Conservation (phyloP, 2,888 invertebrate genomes). For the Bombylius major region DNA sequence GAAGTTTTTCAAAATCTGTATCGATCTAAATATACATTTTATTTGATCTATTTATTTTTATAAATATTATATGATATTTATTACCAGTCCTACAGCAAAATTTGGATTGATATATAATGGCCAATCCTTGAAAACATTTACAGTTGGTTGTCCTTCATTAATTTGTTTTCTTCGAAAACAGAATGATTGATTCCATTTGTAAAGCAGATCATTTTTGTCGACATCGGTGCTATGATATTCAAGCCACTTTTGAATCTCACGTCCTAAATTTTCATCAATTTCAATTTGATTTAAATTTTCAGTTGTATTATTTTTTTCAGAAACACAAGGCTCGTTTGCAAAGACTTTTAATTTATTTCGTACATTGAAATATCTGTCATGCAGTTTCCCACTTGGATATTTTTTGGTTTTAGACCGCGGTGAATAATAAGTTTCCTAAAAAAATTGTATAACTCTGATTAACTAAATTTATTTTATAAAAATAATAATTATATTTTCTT, state of each 20-base stretch:
- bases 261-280: too few relatives aligned
- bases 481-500: too few relatives aligned
- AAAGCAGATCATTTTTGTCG: neutral
- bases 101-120: neutral
- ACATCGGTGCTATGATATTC: neutral
- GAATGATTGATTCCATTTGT: neutral
- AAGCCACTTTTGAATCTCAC: neutral
- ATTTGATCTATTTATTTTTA: neutral
- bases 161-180: neutral
- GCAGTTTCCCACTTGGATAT: neutral
- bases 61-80: neutral
- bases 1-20: neutral
- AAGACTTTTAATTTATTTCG: neutral
- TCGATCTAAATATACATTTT: neutral
- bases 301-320: neutral
- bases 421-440: neutral
- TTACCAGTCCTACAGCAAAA: neutral
- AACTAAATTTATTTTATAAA: too few relatives aligned
- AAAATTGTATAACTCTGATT: too few relatives aligned
- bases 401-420: neutral
- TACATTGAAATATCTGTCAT: neutral
- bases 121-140: neutral
- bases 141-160: neutral
- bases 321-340: neutral
- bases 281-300: neutral